Evolutionary conservation across 2,113 vertebrate species (phyloP).

Genomic region (Numida meleagris): DNA sequence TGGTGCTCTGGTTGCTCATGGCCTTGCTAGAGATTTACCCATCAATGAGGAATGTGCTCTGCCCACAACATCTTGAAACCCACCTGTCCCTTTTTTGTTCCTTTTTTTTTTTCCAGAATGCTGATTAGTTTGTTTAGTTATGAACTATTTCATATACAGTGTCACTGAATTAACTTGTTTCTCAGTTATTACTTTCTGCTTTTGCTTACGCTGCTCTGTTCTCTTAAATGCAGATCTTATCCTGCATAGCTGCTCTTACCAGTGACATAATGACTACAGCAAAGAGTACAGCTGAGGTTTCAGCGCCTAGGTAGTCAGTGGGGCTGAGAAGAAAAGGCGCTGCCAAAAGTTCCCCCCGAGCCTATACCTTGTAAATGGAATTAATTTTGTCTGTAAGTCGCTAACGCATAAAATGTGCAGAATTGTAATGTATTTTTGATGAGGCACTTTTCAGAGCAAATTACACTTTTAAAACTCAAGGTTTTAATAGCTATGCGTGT

Average conservation of each 20-base stretch:
- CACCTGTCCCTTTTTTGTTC: background rate
- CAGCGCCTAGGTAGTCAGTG: background rate
- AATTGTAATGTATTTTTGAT: background rate
- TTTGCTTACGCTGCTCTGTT: background rate
- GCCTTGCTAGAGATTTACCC: background rate
- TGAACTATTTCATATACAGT: background rate
- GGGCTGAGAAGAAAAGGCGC: background rate
- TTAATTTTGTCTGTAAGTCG: background rate
- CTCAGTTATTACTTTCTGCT: background rate
- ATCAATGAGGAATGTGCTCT: background rate
- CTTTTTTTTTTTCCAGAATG: background rate
- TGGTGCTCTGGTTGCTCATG: background rate
- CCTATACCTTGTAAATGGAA: background rate
- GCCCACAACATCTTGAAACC: background rate
- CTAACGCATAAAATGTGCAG: background rate
- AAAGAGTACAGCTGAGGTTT: background rate
- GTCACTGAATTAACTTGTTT: background rate
- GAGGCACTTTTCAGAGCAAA: background rate
- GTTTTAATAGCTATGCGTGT: background rate
- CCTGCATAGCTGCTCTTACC: background rate
- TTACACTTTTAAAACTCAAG: background rate
- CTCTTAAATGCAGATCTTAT: background rate
- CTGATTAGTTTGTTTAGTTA: background rate
- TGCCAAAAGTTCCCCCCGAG: background rate
- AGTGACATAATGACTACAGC: background rate